Evolutionary conservation across 2,888 invertebrate genomes (phyloP).

Genomic region (Ethmia dodecea): DNA sequence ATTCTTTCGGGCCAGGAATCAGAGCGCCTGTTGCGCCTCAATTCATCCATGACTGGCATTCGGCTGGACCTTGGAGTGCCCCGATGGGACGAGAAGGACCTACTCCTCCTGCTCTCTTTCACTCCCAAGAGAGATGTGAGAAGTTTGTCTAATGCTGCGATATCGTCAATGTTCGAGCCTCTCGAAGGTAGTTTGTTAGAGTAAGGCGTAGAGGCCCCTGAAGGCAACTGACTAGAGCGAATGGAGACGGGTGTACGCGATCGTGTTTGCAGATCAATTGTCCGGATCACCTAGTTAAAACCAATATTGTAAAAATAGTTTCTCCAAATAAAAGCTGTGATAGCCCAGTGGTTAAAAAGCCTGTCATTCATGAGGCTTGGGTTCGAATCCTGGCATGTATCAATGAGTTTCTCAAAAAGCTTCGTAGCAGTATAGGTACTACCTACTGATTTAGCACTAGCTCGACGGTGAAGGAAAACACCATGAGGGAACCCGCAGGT

Average conservation of each 20-base stretch:
- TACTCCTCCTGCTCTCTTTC: conserved; percentile 43
- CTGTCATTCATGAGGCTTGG: too few species aligned
- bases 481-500: too few species aligned
- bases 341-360: too few species aligned
- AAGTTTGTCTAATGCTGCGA: conserved; percentile 80
- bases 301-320: too few species aligned
- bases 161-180: conserved; percentile 72
- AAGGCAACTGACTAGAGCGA: conserved; percentile 45
- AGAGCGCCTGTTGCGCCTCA: conserved; percentile 36
- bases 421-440: too few species aligned
- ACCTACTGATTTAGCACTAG: too few species aligned
- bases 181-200: conserved; percentile 23
- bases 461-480: too few species aligned
- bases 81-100: conserved; percentile 51
- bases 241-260: conserved; percentile 45
- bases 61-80: conserved; percentile 55
- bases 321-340: too few species aligned
- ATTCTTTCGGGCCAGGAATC: conserved; percentile 67
- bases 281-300: conserved; percentile 53
- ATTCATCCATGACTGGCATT: conserved; percentile 40
- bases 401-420: too few species aligned
- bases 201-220: conserved; percentile 45
- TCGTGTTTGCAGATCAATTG: conserved; percentile 54
- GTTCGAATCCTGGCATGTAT: too few species aligned
- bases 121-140: conserved; percentile 78